Base-by-base conservation (phyloP, 2,888 invertebrate genomes). In the Polyommatus icarus region DNA sequence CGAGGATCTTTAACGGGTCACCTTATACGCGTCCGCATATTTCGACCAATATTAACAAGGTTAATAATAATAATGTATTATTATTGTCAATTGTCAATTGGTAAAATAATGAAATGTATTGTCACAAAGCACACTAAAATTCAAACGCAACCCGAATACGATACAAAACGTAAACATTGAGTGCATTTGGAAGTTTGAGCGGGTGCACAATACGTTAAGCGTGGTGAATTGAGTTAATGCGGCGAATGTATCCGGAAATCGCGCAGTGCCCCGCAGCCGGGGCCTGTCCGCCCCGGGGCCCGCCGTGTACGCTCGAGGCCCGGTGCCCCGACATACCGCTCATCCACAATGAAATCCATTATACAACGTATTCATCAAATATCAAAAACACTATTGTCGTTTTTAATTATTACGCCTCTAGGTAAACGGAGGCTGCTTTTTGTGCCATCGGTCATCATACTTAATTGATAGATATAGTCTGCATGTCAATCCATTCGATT, bases 221-320 rank as follows among this genome's bases (percentile, higher is more conserved):
- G 67, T 32, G 29, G 67, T 67, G 67, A 67, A 67, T 67, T 61
- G 61, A 61, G 24, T 61, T 67, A 67, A 67, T 67, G 67, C 67
- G 67, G 67, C 15, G 40, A 72, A 72, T 40, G 40, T 40, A 72
- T 40, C 72, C 72, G 40, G 72, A 20, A 72, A 40, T 24, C 24
- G 36, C 72, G 36, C 40, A 40, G 72, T 40, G 67, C 72, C 72
- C 72, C 83, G 76, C 83, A 83, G 83, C 84, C 83, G 85, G 85
- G 83, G 84, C 85, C 83, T 87, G 88, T 89, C 85, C 79, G 89
- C 88, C 85, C 83, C 83, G 85, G 90, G 84, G 84, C 81, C 84
- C 82, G 85, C 77, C 91, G 85, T 93, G 92, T 92, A 87, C 86
- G 88, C 90, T 84, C 84, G 83, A 88, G 90, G 50, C 50, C 67